Evolutionary conservation across 2,113 vertebrate species (phyloP).

Genomic region (Anhinga rufa): DNA sequence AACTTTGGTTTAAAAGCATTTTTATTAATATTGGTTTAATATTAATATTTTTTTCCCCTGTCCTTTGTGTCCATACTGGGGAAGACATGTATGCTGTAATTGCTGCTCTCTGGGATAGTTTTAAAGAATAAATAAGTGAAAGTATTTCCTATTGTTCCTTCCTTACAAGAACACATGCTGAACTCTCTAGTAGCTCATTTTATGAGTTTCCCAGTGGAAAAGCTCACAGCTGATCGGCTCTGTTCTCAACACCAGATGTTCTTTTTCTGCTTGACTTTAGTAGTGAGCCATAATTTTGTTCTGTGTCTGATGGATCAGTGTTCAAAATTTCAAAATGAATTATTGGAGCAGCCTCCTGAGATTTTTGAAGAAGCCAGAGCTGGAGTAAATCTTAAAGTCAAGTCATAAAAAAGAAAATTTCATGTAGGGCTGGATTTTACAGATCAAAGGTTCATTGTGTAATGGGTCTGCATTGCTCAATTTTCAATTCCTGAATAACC

Average conservation of each 20-base stretch:
- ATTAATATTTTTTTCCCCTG: not conserved
- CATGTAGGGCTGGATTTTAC: constrained; percentile 14
- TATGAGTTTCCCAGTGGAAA: constrained; percentile 42
- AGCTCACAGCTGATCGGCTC: constrained; percentile 21
- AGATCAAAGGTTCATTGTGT: constrained; percentile 34
- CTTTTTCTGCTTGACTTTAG: constrained; percentile 41
- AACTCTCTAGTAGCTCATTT: constrained; percentile 41
- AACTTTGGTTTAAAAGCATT: not conserved
- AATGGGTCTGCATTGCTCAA: constrained; percentile 11
- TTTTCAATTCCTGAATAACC: constrained; percentile 39
- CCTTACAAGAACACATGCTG: not conserved
- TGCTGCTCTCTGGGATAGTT: not conserved
- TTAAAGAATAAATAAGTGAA: constrained; percentile 22
- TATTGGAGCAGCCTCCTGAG: constrained; percentile 34
- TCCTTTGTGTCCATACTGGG: not conserved
- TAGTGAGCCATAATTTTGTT: constrained; percentile 35
- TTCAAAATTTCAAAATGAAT: constrained; percentile 42
- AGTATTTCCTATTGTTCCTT: constrained; percentile 35
- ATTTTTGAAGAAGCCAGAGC: constrained; percentile 33
- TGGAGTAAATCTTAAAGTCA: constrained; percentile 47
- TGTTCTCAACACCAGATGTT: constrained; percentile 58
- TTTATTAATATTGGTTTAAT: not conserved
- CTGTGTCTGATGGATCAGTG: constrained; percentile 16
- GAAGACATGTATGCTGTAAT: not conserved
- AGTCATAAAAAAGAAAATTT: constrained; percentile 32